Percentiles rank a stretch among this genome's conserved stretches.
These are phyloP conservation scores for Drosophila repleta DNA, from an alignment of 1,140 invertebrate genomes.

Conservation along the genomic window DNA sequence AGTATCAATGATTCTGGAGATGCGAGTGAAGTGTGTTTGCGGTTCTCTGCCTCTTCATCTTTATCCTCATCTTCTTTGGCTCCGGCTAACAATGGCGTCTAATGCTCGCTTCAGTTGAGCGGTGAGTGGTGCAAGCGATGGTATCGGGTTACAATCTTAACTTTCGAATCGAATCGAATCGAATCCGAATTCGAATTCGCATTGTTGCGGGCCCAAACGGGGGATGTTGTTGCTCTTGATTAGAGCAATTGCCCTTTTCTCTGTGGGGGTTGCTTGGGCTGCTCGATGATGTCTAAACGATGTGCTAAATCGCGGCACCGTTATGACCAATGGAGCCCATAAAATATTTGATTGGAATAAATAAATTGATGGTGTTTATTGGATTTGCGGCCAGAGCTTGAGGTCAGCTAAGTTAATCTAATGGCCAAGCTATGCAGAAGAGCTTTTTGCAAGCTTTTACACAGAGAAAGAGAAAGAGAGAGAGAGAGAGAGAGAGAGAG, in stretches of 20 bases:
- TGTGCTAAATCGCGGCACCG: constrained; percentile 61
- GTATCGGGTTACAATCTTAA: constrained; percentile 55
- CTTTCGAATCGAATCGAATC: constrained; percentile 64
- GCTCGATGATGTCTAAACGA: constrained; percentile 62
- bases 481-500: too few species aligned
- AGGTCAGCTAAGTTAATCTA: constrained; percentile 6
- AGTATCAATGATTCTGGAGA: background rate
- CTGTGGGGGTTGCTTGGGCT: constrained; percentile 47
- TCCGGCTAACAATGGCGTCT: constrained; percentile 13
- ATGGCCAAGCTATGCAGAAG: background rate
- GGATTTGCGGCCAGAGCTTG: constrained; percentile 32
- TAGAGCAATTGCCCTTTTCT: constrained; percentile 36
- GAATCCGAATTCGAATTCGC: constrained; percentile 67
- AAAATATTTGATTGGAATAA: constrained; percentile 38
- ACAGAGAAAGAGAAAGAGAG: background rate
- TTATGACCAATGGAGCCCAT: constrained; percentile 51
- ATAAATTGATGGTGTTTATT: constrained; percentile 25
- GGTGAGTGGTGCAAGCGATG: constrained; percentile 13
- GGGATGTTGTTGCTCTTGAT: constrained; percentile 41
- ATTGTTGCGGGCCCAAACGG: constrained; percentile 40
- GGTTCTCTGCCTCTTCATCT: background rate
- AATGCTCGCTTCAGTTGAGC: background rate
- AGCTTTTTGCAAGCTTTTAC: constrained; percentile 15
- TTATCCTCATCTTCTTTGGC: background rate
- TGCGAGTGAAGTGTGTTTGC: constrained; percentile 4